These are phyloP conservation scores for Heterodera filipjevi DNA, from an alignment of 2,888 invertebrate species.

Conservation along the genomic window DNA sequence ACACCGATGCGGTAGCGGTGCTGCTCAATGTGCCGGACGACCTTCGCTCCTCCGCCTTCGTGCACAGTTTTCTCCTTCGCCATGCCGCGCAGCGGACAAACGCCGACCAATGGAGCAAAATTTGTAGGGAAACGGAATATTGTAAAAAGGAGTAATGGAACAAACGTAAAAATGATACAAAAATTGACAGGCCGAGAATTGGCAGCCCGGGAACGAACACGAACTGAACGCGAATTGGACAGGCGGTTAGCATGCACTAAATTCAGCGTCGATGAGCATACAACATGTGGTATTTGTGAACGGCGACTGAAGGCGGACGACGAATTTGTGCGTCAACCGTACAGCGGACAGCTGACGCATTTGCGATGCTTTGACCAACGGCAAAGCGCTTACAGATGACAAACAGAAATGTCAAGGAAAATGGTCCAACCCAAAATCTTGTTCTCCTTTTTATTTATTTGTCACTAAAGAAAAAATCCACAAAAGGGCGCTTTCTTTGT, in stretches of 20 bases:
- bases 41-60: slow-evolving; percentile 12
- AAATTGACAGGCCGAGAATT: neutral
- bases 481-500: too few species aligned
- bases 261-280: slow-evolving; percentile 17
- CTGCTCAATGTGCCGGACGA: slow-evolving; percentile 19
- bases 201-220: neutral
- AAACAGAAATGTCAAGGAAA: neutral
- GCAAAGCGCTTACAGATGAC: neutral
- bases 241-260: neutral
- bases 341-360: slow-evolving; percentile 18
- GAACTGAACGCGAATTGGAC: neutral
- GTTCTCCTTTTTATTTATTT: neutral
- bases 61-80: slow-evolving; percentile 20
- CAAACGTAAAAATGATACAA: neutral
- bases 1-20: neutral
- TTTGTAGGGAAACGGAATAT: neutral
- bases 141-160: neutral
- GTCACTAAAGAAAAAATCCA: too few species aligned
- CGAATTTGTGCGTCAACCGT: slow-evolving; percentile 17
- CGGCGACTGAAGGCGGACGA: slow-evolving; percentile 11
- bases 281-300: slow-evolving; percentile 9
- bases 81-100: slow-evolving; percentile 20
- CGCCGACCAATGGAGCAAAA: neutral
- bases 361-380: slow-evolving; percentile 1
- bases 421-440: neutral